phyloP scores from a whole-genome alignment of 2,113 vertebrate species.

The Psittacula cyanocephala region DNA sequence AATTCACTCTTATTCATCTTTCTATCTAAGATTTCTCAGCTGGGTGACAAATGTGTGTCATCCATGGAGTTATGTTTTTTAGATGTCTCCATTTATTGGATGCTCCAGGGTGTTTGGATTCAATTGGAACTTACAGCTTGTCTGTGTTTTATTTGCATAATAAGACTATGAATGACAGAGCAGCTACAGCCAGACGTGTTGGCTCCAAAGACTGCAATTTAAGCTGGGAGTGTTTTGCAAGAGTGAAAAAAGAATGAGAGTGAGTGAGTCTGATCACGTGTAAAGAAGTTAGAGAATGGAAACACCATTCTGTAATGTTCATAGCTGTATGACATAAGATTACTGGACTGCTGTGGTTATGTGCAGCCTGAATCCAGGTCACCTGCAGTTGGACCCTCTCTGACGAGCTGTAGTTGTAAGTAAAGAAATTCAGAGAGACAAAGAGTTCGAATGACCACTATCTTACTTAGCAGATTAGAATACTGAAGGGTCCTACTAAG shows the following conservation, averaged over 20 bases:
- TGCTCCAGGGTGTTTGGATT: constrained; percentile 70
- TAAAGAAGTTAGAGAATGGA: background rate
- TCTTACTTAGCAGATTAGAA: no score
- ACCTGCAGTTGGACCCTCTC: background rate
- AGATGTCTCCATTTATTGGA: constrained; percentile 53
- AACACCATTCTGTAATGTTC: constrained; percentile 21
- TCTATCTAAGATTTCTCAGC: constrained; percentile 50
- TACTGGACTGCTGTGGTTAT: background rate
- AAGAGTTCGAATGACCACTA: background rate
- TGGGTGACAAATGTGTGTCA: constrained; percentile 62
- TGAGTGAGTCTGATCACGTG: background rate
- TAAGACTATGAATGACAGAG: constrained; percentile 77
- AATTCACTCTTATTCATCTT: constrained; percentile 35
- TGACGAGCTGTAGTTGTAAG: fast-evolving
- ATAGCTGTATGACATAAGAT: constrained; percentile 43
- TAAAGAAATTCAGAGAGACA: background rate
- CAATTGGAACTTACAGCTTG: constrained; percentile 73
- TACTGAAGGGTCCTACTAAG: background rate
- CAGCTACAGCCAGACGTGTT: constrained; percentile 75
- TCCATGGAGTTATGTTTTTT: constrained; percentile 44
- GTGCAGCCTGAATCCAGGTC: background rate
- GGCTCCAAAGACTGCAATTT: constrained; percentile 80
- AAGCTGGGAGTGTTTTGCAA: constrained; percentile 74
- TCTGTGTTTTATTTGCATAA: constrained; percentile 79
- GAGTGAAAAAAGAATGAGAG: constrained; percentile 46